These are phyloP conservation scores for Perdita meconis DNA, from an alignment of 2,888 invertebrate species.

Conservation along the genomic window DNA sequence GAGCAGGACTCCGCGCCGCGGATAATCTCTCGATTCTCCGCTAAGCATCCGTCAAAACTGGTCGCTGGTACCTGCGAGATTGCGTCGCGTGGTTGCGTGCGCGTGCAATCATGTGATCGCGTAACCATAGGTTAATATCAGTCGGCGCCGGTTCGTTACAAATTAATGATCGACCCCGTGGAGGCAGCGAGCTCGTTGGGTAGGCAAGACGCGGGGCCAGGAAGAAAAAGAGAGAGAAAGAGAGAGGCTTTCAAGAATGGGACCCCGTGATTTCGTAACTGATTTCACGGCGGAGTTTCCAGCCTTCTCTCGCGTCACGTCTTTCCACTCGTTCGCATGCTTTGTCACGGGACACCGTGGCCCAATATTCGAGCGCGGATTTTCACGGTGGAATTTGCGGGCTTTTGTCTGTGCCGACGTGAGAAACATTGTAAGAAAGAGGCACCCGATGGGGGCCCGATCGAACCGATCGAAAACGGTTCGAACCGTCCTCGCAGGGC, in stretches of 20 bases:
- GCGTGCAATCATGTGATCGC: constrained; percentile 71
- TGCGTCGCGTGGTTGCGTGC: constrained; percentile 29
- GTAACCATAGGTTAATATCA: constrained; percentile 78
- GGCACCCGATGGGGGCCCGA: constrained; percentile 74
- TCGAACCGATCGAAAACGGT: constrained; percentile 76
- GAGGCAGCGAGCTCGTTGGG: constrained; percentile 39
- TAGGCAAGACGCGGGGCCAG: neutral
- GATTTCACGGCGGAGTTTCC: constrained; percentile 75
- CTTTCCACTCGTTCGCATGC: constrained; percentile 29
- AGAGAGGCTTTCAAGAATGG: constrained; percentile 66
- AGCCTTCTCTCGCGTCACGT: constrained; percentile 58
- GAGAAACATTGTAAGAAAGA: constrained; percentile 78
- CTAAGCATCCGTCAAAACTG: constrained; percentile 7
- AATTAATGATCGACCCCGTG: constrained; percentile 79
- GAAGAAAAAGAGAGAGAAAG: constrained; percentile 27
- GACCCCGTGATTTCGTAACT: constrained; percentile 75
- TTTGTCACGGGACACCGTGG: constrained; percentile 44
- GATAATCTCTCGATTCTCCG: constrained; percentile 11
- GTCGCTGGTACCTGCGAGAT: neutral
- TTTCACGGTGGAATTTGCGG: constrained; percentile 65
- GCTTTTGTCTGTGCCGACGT: constrained; percentile 77
- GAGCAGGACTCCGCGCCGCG: neutral
- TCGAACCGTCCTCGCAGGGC: constrained; percentile 52
- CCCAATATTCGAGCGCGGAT: constrained; percentile 52
- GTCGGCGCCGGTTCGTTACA: constrained; percentile 79